Base-by-base conservation (phyloP, 2,797 vertebrate species). In the Myiotriccus ornatus region DNA sequence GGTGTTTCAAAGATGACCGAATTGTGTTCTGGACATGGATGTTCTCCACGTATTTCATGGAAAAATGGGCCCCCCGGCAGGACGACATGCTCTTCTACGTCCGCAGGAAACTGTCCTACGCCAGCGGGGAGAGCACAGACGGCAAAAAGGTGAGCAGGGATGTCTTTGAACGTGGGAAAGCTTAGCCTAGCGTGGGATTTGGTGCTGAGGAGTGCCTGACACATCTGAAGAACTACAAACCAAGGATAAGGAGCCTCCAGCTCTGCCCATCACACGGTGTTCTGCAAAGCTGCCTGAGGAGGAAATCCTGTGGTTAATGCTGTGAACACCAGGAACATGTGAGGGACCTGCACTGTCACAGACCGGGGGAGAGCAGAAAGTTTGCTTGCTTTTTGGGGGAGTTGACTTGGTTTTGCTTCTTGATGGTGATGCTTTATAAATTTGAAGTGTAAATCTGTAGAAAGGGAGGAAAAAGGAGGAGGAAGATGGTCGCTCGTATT, bases 11-110 rank as follows among this genome's bases (percentile, higher is more conserved):
- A 96, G 99, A 99, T 89, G 99, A 99, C 96, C 98, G 99, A 44
- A 99, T 99, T 20, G 99, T 99, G 30, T 99, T 99, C 96, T 99
- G 99, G 99, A 99, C 99, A 3, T 99, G 99, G 99, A 99, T 99
- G 99, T 99, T 99, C 96, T 99, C 99, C 49, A 99, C 99, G 0
- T 99, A 99, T 88, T 99, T 99, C 96, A 99, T 99, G 99, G 99
- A 99, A 98, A 99, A 99, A 80, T 98, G 98, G 98, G 98, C 99
- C 0, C 99, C 99, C 0, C 98, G 98, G 10, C 99, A 99, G 97
- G 99, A 99, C 0, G 99, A 99, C 91, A 99, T 99, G 99, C 98
- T 99, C 14, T 99, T 99, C 97, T 99, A 99, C 0, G 99, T 99
- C 62, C 99, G 99, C 15, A 98, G 99, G 86, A 99, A 98, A 43